Percentiles rank a stretch among this genome's conserved stretches.
phyloP scores from a whole-genome alignment of 1,140 invertebrate genomes.

The Nasonia longicornis region DNA sequence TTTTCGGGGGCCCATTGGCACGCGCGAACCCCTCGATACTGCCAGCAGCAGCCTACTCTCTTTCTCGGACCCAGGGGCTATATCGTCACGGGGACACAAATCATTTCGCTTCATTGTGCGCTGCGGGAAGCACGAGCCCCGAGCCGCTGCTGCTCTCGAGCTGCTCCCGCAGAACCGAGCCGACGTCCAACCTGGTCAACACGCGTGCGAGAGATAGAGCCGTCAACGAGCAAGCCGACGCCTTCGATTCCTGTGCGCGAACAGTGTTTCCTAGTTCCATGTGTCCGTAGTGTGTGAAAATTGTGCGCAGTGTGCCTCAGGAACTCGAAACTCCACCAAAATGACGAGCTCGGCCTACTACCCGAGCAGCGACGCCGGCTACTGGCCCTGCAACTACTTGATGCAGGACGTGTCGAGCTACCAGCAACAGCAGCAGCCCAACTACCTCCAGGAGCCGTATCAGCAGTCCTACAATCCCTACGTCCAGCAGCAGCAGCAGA shows the following conservation, averaged over 20 bases:
- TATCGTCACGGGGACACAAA: constrained; percentile 56
- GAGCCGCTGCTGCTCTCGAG: constrained; percentile 2
- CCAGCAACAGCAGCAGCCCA: not conserved
- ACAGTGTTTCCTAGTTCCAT: not conserved
- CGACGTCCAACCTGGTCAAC: constrained; percentile 33
- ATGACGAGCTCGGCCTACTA: constrained; percentile 56
- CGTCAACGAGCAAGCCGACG: not conserved
- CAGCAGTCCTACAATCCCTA: not conserved
- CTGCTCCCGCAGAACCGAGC: constrained; percentile 22
- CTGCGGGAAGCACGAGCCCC: constrained; percentile 36
- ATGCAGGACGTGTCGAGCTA: constrained; percentile 7
- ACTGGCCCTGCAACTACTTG: constrained; percentile 52
- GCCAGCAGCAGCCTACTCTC: not conserved
- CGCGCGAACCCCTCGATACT: constrained; percentile 55
- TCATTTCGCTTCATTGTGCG: constrained; percentile 58
- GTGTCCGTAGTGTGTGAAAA: not conserved
- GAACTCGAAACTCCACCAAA: no score
- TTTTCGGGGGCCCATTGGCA: constrained; percentile 62
- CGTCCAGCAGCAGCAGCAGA: not conserved
- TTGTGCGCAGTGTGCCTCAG: not conserved
- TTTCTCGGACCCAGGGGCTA: constrained; percentile 44
- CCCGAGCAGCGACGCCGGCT: constrained; percentile 47
- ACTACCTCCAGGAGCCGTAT: not conserved
- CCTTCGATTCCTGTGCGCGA: not conserved
- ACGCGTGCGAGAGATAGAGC: constrained; percentile 8